Evolutionary conservation across 2,797 vertebrate genomes (phyloP), one percentile per base, ranked within the genome.

Genomic region (Coendou prehensilis): DNA sequence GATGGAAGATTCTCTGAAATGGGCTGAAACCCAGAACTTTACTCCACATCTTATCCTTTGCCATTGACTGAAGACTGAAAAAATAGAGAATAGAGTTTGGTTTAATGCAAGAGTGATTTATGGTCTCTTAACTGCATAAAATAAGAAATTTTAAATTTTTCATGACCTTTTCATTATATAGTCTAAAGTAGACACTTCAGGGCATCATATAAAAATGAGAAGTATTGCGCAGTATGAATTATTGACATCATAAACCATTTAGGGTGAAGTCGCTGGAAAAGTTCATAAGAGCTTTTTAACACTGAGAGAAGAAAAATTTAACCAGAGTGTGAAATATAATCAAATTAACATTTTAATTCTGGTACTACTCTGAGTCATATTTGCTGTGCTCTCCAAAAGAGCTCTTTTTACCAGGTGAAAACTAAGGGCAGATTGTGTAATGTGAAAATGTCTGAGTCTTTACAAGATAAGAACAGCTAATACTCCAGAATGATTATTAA

Each of bases 181-280:
- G 57, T 96, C 95, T 97, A 83, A 98, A 98, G 93, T 94, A 96
- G 80, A 96, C 37, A 96, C 92, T 91, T 97, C 71, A 98, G 95
- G 94, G 93, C 54, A 94, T 73, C 92, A 76, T 89, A 85, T 97
- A 92, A 97, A 98, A 97, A 95, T 84, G 30, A 93, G 84, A 97
- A 97, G 50, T 57, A 97, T 97, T 89, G 37, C 90, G 85, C 97
- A 97, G 52, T 84, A 97, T 97, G 97, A 98, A 96, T 96, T 98
- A 94, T 78, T 97, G 97, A 98, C 87, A 98, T 92, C 88, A 92
- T 96, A 97, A 98, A 98, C 94, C 93, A 97, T 97, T 97, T 95
- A 93, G 76, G 84, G 67, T 96, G 93, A 98, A 98, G n/a, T 87
- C 86, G 73, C 79, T 97, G 82, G 97, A 97, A 96, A 93, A 95